Percentiles rank a stretch among this genome's conserved stretches.
phyloP scores from a whole-genome alignment of 2,113 vertebrate species.

The Eublepharis macularius region DNA sequence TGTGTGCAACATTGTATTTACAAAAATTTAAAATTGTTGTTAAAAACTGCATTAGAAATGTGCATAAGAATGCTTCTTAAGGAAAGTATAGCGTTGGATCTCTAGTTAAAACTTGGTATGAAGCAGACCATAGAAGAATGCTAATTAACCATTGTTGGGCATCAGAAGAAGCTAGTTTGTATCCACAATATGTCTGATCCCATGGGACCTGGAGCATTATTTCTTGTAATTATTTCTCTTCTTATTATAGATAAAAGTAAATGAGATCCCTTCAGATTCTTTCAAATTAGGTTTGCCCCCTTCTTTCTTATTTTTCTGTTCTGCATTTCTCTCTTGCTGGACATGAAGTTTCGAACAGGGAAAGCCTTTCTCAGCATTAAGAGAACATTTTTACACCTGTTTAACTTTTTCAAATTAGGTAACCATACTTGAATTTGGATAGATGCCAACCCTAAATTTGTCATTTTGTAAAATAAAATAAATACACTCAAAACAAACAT shows the following conservation, averaged over 20 bases:
- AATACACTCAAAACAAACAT: too few species aligned
- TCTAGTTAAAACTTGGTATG: constrained; percentile 34
- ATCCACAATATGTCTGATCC: background rate
- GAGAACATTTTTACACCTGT: background rate
- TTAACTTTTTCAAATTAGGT: background rate
- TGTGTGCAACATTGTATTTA: constrained; percentile 43
- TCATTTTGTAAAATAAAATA: too few species aligned
- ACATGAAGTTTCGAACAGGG: background rate
- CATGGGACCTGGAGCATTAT: background rate
- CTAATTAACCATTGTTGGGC: constrained; percentile 27
- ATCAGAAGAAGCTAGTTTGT: rapidly evolving
- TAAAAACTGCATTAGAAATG: background rate
- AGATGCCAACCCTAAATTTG: too few species aligned
- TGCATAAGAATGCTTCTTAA: background rate
- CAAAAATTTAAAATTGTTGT: constrained; percentile 16
- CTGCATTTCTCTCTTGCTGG: background rate
- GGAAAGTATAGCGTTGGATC: background rate
- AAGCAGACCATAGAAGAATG: constrained; percentile 3
- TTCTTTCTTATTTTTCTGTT: background rate
- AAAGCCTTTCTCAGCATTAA: background rate
- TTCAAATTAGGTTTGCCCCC: background rate
- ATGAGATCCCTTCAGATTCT: background rate
- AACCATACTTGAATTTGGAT: background rate
- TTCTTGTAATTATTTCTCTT: background rate
- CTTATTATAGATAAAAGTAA: background rate